Percentiles rank a stretch among this genome's conserved stretches.
Conservation (phyloP, 1,140 invertebrate species). For the Drosophila nasuta region DNA sequence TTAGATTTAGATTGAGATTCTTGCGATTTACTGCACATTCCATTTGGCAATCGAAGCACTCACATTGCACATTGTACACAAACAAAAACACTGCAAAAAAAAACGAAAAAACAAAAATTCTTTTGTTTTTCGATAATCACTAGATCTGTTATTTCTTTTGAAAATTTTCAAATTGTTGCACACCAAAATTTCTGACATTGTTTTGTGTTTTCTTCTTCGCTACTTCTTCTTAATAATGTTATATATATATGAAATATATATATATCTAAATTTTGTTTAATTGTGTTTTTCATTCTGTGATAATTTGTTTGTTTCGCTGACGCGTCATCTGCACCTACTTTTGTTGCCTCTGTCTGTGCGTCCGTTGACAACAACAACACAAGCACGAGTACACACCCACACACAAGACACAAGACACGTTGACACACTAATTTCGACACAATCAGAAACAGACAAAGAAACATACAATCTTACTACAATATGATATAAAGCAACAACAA, state of each 20-base stretch:
- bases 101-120: neutral
- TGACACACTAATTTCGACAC: constrained; percentile 13
- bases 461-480: constrained; percentile 4
- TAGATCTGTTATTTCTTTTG: neutral
- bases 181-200: constrained; percentile 42
- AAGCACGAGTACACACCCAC: constrained; percentile 15
- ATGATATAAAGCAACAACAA: neutral
- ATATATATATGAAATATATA: neutral
- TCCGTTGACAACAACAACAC: constrained; percentile 26
- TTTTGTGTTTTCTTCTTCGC: constrained; percentile 46
- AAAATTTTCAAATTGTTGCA: constrained; percentile 33
- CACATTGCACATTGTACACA: constrained; percentile 32
- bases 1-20: constrained; percentile 15
- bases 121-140: constrained; percentile 1
- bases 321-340: constrained; percentile 40
- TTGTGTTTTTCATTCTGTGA: constrained; percentile 41
- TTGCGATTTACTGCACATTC: constrained; percentile 21
- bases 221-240: constrained; percentile 8
- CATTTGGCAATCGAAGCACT: constrained; percentile 38
- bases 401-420: constrained; percentile 32
- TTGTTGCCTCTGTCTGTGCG: constrained; percentile 44
- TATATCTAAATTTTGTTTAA: constrained; percentile 14
- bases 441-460: constrained; percentile 7
- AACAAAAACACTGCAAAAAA: constrained; percentile 25
- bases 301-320: constrained; percentile 56